Base-by-base conservation (phyloP, 2,888 invertebrate species). In the Cheilosia soror region DNA sequence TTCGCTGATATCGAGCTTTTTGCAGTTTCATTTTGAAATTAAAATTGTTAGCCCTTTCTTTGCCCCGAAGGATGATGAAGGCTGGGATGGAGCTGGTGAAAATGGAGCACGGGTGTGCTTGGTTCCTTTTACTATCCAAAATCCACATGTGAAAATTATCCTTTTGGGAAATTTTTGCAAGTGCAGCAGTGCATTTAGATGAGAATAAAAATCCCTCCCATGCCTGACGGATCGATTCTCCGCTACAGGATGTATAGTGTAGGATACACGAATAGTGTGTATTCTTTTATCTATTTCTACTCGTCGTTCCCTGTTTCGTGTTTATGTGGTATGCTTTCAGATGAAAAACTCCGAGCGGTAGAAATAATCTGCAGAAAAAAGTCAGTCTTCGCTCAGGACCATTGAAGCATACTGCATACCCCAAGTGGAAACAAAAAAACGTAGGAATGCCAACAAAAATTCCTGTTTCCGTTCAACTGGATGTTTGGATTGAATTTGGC, bases 401-500 rank as follows among this genome's bases (percentile, higher is more conserved):
- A 77, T 71, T 85, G 84, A 80, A 80, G 80, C 68, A 80, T 71
- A 76, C 58, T 55, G 80, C 68, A 80, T 75, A 76, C 58, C 62
- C 31, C 37, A 20, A 68, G 55, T 60, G 60, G 27, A 37, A 25
- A 69, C 20, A 72, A 60, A 47, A 62, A 55, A 37, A 29, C 4
- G 11, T 37, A 58, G 63, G 60, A 76, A 84, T 80, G 62, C 71
- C 62, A 73, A 58, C 58, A 51, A 68, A 80, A 85, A 85, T 81
- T 85, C 57, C 66, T 63, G 77, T 53, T 77, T 80, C 80, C 81
- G 77, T 80, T 71, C 66, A 77, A 63, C 72, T 72, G 71, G 49
- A 81, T 85, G 76, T 85, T 81, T 85, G 81, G 71, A 81, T 81
- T 85, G 81, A 77, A 85, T 85, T 85, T 81, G 72, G 81, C 62